A percentile compares a stretch with the other conserved stretches of the same genome.
These are phyloP conservation scores for Bathynomus jamesi DNA, from an alignment of 1,140 invertebrate genomes.

Conservation along the genomic window DNA sequence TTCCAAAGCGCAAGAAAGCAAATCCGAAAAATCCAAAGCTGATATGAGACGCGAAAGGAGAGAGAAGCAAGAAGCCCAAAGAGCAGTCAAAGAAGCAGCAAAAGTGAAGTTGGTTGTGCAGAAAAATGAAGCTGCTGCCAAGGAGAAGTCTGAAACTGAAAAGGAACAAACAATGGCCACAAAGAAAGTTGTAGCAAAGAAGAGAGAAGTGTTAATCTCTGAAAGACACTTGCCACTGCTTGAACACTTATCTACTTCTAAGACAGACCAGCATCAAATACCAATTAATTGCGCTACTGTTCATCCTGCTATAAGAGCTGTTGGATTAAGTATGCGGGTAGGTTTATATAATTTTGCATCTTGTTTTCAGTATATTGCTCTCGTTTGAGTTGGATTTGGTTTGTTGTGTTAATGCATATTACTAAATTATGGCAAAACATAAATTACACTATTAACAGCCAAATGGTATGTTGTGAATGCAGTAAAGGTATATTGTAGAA, in stretches of 20 bases:
- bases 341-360: background rate
- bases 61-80: constrained; percentile 31
- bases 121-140: background rate
- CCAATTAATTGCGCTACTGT: constrained; percentile 16
- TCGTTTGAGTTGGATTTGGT: no score
- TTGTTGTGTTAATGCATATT: no score
- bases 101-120: constrained; percentile 14
- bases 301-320: constrained; percentile 22
- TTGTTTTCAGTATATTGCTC: background rate
- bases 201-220: background rate
- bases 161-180: background rate
- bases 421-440: no score
- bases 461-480: no score
- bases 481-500: background rate
- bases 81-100: constrained; percentile 14
- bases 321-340: constrained; percentile 23
- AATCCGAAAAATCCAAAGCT: constrained; percentile 21
- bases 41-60: constrained; percentile 20
- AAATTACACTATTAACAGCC: no score
- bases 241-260: constrained; percentile 14
- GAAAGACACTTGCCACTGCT: constrained; percentile 14
- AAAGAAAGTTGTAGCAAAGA: constrained; percentile 6
- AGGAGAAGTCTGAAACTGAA: constrained; percentile 7
- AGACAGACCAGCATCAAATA: constrained; percentile 2
- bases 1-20: background rate